These are phyloP conservation scores for Pomatostomus ruficeps DNA, from an alignment of 2,113 vertebrate species.

Conservation along the genomic window DNA sequence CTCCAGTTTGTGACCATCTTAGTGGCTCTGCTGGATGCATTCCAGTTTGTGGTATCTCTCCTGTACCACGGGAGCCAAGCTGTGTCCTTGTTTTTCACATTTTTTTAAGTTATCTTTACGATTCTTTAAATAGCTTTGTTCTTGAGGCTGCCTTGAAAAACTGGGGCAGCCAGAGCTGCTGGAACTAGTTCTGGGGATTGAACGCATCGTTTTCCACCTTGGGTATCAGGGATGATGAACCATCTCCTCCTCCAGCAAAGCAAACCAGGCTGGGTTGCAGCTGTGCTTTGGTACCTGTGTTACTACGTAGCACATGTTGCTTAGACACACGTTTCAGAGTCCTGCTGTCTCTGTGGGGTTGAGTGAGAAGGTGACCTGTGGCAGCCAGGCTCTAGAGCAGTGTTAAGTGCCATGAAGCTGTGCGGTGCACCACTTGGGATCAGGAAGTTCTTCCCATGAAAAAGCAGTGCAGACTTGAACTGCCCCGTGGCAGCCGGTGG, in stretches of 20 bases:
- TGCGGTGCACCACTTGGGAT: background rate
- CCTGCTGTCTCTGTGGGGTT: rapidly evolving
- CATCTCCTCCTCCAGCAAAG: background rate
- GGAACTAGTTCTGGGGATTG: background rate
- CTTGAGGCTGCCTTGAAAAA: background rate
- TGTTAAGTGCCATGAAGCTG: background rate
- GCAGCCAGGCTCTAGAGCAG: background rate
- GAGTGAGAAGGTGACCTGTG: background rate
- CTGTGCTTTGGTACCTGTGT: background rate
- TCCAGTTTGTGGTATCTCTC: background rate
- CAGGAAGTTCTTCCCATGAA: background rate
- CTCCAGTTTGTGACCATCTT: background rate
- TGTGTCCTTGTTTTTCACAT: background rate
- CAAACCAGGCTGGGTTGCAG: background rate
- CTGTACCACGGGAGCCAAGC: background rate
- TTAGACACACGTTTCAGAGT: background rate
- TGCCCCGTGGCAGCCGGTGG: background rate
- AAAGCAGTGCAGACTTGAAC: background rate
- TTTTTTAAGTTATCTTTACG: background rate
- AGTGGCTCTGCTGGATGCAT: background rate
- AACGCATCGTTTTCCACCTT: background rate
- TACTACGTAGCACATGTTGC: rapidly evolving
- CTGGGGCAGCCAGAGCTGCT: background rate
- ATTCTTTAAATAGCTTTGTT: conserved; percentile 3
- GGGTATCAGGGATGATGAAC: background rate